Percentiles rank a stretch among this genome's conserved stretches.
phyloP scores from a whole-genome alignment of 2,113 vertebrate species.

The Oncorhynchus gorbuscha region DNA sequence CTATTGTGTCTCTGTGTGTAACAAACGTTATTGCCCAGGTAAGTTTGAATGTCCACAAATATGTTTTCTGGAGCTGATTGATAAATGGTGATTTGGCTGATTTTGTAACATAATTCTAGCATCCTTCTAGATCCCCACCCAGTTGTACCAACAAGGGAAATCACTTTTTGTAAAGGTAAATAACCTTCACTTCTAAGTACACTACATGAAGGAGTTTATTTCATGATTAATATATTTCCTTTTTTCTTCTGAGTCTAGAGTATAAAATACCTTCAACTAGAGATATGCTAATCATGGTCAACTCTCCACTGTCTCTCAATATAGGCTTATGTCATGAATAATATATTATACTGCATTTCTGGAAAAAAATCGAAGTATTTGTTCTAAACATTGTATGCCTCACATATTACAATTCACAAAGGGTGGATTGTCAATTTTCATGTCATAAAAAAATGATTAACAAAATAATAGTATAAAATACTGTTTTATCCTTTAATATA shows the following conservation, averaged over 20 bases:
- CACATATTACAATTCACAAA: neutral
- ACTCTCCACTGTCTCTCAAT: neutral
- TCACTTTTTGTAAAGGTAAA: neutral
- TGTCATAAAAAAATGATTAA: neutral
- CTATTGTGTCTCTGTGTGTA: neutral
- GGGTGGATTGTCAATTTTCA: neutral
- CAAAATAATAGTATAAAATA: neutral
- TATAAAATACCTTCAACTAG: neutral
- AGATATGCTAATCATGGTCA: neutral
- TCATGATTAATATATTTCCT: neutral
- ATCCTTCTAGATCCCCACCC: neutral
- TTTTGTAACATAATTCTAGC: neutral
- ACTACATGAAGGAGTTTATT: neutral
- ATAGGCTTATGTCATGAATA: neutral
- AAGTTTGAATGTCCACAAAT: neutral
- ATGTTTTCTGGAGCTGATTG: neutral
- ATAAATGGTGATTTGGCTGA: neutral
- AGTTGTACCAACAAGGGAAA: neutral
- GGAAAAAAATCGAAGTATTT: neutral
- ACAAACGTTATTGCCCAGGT: neutral
- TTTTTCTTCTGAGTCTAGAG: neutral
- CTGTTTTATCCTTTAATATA: too few species aligned
- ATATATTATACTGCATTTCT: neutral
- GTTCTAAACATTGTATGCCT: neutral
- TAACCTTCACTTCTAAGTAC: neutral